phyloP scores from a whole-genome alignment of 2,888 invertebrate species.

The Lypha dubia region DNA sequence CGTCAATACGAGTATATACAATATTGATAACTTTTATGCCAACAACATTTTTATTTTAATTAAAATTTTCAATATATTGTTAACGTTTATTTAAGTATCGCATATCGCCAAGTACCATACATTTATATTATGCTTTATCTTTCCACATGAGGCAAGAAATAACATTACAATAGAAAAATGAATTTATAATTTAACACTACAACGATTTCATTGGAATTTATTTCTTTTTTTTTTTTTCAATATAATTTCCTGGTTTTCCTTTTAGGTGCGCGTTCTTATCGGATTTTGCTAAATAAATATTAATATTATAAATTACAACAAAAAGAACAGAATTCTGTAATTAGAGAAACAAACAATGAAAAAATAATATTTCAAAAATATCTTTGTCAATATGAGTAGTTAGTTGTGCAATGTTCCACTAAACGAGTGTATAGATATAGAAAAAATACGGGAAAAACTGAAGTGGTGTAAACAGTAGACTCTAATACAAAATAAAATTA shows the following conservation, averaged over 20 bases:
- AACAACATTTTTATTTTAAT: constrained; percentile 14
- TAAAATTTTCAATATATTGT: constrained; percentile 12
- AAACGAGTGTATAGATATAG: no score
- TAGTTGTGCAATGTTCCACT: background rate
- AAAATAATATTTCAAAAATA: constrained; percentile 20
- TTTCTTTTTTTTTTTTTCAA: constrained; percentile 25
- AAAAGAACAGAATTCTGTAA: constrained; percentile 43
- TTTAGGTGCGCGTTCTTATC: constrained; percentile 55
- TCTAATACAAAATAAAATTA: constrained; percentile 18
- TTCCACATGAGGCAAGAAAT: constrained; percentile 13
- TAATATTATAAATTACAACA: background rate
- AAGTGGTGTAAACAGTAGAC: constrained; percentile 34
- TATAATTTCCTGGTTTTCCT: constrained; percentile 37
- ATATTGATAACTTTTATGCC: background rate
- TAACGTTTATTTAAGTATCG: background rate
- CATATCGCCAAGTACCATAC: background rate
- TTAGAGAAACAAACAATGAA: constrained; percentile 63
- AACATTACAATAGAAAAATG: constrained; percentile 25
- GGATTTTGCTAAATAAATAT: constrained; percentile 52
- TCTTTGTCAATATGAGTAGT: background rate
- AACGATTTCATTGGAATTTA: constrained; percentile 48
- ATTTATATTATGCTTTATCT: background rate
- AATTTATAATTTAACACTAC: constrained; percentile 55
- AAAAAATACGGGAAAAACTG: background rate
- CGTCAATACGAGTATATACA: background rate